phyloP scores from a whole-genome alignment of 2,113 vertebrate species.

The Pelobates fuscus region DNA sequence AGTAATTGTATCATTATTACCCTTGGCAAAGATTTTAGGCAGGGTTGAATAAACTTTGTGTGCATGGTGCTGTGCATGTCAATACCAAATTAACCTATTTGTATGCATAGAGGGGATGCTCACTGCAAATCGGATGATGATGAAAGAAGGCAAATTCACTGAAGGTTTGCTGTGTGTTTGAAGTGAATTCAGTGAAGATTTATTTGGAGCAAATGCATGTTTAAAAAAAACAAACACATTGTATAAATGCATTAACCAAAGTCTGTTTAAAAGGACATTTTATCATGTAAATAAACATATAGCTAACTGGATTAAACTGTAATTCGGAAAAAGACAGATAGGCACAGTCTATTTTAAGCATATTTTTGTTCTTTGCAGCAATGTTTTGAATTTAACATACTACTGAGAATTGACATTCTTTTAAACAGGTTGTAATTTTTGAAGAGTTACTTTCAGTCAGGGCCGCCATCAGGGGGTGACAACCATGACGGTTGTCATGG shows the following conservation, averaged over 20 bases:
- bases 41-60: constrained; percentile 42
- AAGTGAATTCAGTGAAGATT: constrained; percentile 2
- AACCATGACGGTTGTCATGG: no score
- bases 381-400: no score
- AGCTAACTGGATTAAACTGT: no score
- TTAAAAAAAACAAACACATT: constrained; percentile 6
- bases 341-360: no score
- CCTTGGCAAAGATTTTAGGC: constrained; percentile 22
- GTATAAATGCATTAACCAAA: neutral
- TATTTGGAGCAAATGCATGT: constrained; percentile 5
- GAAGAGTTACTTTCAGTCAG: no score
- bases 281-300: no score
- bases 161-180: constrained; percentile 26
- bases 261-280: no score
- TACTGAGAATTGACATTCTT: no score
- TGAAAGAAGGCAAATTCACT: constrained; percentile 20
- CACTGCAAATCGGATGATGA: constrained; percentile 26
- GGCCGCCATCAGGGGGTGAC: no score
- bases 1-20: constrained; percentile 35
- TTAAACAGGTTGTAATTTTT: no score
- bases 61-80: constrained; percentile 38
- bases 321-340: no score
- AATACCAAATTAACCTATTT: constrained; percentile 35
- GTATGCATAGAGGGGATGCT: constrained; percentile 24
- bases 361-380: no score